Percentiles rank a stretch among this genome's conserved stretches.
These are phyloP conservation scores for Lithophane semibrunnea DNA, from an alignment of 2,888 invertebrate species.

Conservation along the genomic window DNA sequence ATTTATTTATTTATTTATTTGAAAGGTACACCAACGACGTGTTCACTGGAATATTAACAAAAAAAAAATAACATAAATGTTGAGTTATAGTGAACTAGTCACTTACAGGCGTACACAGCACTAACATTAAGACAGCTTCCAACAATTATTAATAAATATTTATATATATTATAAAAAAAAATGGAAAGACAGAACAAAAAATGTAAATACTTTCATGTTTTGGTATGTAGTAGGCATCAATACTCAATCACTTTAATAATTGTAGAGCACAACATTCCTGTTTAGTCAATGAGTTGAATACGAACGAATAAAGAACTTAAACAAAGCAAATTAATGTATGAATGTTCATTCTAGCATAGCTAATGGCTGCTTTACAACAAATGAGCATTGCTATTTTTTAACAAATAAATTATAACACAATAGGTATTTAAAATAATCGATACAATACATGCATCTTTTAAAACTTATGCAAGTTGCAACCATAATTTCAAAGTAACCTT, in stretches of 20 bases:
- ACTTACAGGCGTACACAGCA: too few species aligned
- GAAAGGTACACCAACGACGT: too few species aligned
- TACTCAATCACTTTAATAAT: not conserved
- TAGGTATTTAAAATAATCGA: not conserved
- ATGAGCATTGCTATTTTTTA: not conserved
- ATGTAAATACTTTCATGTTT: too few species aligned
- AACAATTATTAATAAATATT: too few species aligned
- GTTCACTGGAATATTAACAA: too few species aligned
- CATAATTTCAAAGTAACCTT: conserved; percentile 18
- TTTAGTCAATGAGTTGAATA: not conserved
- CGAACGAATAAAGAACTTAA: not conserved
- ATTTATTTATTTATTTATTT: too few species aligned
- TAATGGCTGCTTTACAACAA: not conserved
- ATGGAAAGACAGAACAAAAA: too few species aligned
- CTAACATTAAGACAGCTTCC: too few species aligned
- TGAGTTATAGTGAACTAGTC: too few species aligned
- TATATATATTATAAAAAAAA: not conserved
- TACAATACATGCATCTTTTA: not conserved
- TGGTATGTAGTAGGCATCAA: not conserved
- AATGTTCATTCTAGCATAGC: not conserved
- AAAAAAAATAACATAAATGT: too few species aligned
- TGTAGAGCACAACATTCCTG: not conserved
- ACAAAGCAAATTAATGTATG: not conserved
- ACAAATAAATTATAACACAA: too few species aligned
- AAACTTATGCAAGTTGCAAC: conserved; percentile 41